phyloP scores from a whole-genome alignment of 2,113 vertebrate genomes.

The Arvicanthis niloticus region DNA sequence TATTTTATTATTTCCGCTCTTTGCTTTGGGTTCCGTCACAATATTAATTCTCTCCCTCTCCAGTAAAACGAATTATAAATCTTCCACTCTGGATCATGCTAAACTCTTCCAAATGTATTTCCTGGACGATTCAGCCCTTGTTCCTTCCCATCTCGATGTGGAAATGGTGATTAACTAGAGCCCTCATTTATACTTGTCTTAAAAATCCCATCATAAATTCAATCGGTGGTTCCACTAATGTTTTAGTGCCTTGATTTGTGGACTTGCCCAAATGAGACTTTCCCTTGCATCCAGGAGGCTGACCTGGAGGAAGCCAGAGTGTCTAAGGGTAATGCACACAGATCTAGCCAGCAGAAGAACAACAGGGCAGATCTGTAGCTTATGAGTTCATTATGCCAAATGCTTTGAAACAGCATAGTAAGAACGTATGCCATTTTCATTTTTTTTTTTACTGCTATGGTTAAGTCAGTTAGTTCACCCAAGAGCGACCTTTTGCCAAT shows the following conservation, averaged over 20 bases:
- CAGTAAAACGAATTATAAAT: slow-evolving; percentile 82
- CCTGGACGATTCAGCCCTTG: slow-evolving; percentile 77
- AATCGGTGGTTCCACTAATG: slow-evolving; percentile 61
- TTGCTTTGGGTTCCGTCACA: slow-evolving; percentile 78
- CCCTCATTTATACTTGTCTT: slow-evolving; percentile 75
- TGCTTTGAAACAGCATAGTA: not conserved
- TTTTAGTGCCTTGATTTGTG: slow-evolving; percentile 78
- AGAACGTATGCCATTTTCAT: not conserved
- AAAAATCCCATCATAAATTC: slow-evolving; percentile 80
- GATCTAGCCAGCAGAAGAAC: not conserved
- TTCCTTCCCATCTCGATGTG: slow-evolving; percentile 75
- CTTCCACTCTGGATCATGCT: slow-evolving; percentile 79
- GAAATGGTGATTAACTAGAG: slow-evolving; percentile 72
- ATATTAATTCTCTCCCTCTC: slow-evolving; percentile 83
- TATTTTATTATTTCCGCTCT: slow-evolving; percentile 68
- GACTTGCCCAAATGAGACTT: not conserved
- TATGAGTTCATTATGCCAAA: not conserved
- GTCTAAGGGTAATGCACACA: not conserved
- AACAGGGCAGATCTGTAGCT: not conserved
- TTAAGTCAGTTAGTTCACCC: not conserved
- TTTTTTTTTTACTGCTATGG: not conserved
- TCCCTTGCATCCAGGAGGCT: slow-evolving; percentile 47
- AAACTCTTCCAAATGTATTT: slow-evolving; percentile 85
- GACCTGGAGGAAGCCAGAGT: slow-evolving; percentile 49
- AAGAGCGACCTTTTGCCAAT: not conserved